Conservation (phyloP, 1,140 invertebrate genomes). For the Magallana ariakensis region DNA sequence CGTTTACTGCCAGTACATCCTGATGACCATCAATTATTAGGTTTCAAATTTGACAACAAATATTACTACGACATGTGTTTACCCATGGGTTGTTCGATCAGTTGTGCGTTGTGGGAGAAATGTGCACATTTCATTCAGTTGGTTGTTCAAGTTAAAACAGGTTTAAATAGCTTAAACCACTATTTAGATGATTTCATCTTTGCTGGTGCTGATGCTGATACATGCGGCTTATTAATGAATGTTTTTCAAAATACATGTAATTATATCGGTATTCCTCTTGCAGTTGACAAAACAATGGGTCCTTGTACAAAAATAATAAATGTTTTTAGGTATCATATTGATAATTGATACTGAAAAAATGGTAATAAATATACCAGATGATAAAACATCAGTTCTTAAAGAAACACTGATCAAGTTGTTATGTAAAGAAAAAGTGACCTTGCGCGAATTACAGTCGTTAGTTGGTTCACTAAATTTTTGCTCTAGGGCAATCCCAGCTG, state of each 20-base stretch:
- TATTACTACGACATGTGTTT: background rate
- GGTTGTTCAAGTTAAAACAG: no score
- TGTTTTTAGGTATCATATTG: background rate
- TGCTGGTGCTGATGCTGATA: background rate
- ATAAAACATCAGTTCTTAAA: background rate
- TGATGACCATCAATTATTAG: conserved; percentile 33
- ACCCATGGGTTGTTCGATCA: background rate
- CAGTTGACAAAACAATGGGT: conserved; percentile 36
- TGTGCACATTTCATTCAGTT: conserved; percentile 8
- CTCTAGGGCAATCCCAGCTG: conserved; percentile 32
- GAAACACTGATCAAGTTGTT: background rate
- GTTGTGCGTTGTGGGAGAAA: conserved; percentile 15
- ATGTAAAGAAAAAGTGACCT: background rate
- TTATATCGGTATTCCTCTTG: conserved; percentile 37
- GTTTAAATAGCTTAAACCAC: background rate
- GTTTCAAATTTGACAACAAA: conserved; percentile 18
- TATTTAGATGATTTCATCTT: conserved; percentile 48
- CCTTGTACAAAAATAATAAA: conserved; percentile 1
- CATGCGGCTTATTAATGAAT: no score
- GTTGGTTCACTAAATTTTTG: conserved; percentile 51
- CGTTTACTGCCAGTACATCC: conserved; percentile 16
- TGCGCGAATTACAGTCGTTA: conserved; percentile 40
- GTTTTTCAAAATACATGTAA: conserved; percentile 2
- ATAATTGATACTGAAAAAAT: conserved; percentile 46
- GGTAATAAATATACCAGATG: conserved; percentile 39